Base-by-base conservation (phyloP, 2,113 vertebrate genomes). In the Carollia perspicillata region DNA sequence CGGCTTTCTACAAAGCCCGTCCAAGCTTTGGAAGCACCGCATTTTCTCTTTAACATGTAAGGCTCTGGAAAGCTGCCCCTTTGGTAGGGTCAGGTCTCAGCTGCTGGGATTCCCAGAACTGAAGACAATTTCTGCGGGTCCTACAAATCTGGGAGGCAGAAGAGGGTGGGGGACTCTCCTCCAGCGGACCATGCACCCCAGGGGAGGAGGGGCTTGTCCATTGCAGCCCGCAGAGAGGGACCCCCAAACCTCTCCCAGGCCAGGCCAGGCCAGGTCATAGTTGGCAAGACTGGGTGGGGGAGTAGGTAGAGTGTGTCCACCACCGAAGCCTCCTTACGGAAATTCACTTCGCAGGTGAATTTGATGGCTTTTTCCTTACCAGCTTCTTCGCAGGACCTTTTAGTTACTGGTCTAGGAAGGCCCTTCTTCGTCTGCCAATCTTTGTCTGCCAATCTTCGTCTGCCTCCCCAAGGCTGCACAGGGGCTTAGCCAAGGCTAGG, bases 151-250 rank as follows among this genome's bases (percentile, higher is more conserved):
- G 89, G 87, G 37, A 53, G 20, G 90, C 20, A 2, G 58, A 49
- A 89, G 37, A 33, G 65, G 71, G 84, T 22, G 37, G 16, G 17
- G 74, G 51, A 33, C 74, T 22, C n/a, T 20, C 30, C 12, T 5
- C 8, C 4, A 16, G 33, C 30, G 18, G 0, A 37, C 11, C 83
- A 2, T 5, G 30, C 3, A 7, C 26, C 28, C 13, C 23, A 2
- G 5, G 13, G 12, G 26, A 42, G 44, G 14, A 49, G n/a, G 51
- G 42, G 47, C 20, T 28, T 55, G 28, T 53, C 33, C 1, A 20
- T 6, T 1, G 17, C 8, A 28, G 9, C 1, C 3, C 16, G 40
- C 12, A 0, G 6, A 22, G 17, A 33, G 16, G 18, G 20, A 14
- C 6, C 75, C 71, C 0, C 2, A 71, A 55, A 23, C 44, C 4